These are phyloP conservation scores for Hemichromis elongatus DNA, from an alignment of 2,113 vertebrate species.

Conservation along the genomic window DNA sequence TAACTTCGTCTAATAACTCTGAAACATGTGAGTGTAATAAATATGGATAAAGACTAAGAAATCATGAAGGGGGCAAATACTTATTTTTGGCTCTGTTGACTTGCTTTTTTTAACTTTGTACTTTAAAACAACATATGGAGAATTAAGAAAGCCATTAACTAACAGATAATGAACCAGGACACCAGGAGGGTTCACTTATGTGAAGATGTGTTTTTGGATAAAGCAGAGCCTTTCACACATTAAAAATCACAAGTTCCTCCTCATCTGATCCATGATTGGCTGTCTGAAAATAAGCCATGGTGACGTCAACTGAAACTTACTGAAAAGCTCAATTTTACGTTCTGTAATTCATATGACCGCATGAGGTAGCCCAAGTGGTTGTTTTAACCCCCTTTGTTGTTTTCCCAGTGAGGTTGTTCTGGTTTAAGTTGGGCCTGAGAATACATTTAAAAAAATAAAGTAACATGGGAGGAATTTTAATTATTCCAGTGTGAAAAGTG, in stretches of 20 bases:
- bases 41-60: no score
- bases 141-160: not conserved
- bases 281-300: not conserved
- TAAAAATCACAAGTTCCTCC: not conserved
- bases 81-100: no score
- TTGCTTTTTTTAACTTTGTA: not conserved
- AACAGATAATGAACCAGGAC: not conserved
- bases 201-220: not conserved
- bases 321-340: not conserved
- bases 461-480: not conserved
- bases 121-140: not conserved
- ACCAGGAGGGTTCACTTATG: not conserved
- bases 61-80: no score
- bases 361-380: not conserved
- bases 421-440: no score
- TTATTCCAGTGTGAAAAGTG: not conserved
- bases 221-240: not conserved
- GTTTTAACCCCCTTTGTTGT: no score
- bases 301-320: not conserved
- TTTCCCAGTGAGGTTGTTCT: no score
- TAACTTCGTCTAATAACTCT: not conserved
- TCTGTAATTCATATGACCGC: not conserved
- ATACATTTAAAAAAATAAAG: not conserved
- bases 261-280: not conserved
- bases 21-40: not conserved